Percentiles rank a stretch among this genome's conserved stretches.
phyloP scores from a whole-genome alignment of 2,113 vertebrate genomes.

The Fukomys damarensis region DNA sequence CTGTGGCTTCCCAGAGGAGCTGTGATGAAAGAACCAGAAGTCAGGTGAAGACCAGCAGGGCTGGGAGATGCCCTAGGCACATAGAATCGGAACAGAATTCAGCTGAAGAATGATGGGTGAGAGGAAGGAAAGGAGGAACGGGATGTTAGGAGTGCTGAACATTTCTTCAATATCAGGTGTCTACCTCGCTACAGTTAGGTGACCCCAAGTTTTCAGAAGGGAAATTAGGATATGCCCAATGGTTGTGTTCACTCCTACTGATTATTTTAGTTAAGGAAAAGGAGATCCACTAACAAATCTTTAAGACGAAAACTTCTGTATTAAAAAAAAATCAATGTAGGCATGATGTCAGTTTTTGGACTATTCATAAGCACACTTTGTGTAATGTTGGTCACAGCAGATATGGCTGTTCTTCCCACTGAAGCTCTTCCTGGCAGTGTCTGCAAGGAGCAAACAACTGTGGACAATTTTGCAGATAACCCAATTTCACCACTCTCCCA shows the following conservation, averaged over 20 bases:
- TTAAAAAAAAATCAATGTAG: background rate
- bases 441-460: background rate
- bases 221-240: background rate
- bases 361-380: background rate
- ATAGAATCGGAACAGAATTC: background rate
- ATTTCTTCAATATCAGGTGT: background rate
- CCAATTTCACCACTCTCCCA: background rate
- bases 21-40: background rate
- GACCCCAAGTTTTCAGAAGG: background rate
- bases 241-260: background rate
- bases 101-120: background rate
- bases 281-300: background rate
- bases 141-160: background rate
- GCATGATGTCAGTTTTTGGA: background rate
- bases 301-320: background rate
- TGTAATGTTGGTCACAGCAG: background rate
- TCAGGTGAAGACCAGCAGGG: too few relatives aligned
- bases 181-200: background rate
- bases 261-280: slow-evolving; percentile 29
- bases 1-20: background rate
- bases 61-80: background rate
- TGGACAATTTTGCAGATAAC: background rate
- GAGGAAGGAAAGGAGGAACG: background rate
- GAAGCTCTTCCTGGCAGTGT: background rate
- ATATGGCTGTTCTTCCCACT: background rate